Conservation (phyloP, 2,113 vertebrate species). For the Clarias macrocephalus region DNA sequence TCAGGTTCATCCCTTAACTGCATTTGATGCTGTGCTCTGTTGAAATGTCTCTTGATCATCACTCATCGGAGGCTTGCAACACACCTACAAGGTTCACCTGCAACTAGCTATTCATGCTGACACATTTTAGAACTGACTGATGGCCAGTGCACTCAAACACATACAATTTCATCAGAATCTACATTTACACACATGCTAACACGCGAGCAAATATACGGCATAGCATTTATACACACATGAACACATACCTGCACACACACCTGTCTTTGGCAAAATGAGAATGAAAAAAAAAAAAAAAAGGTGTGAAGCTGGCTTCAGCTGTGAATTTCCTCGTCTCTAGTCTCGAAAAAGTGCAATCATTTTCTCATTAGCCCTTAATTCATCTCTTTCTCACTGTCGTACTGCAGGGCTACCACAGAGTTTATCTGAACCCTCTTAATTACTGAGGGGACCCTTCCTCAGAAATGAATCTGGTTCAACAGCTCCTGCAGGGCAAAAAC, state of each 20-base stretch:
- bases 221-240: background rate
- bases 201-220: background rate
- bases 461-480: constrained; percentile 59
- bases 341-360: constrained; percentile 72
- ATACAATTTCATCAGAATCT: constrained; percentile 5
- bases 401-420: constrained; percentile 73
- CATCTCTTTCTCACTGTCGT: constrained; percentile 70
- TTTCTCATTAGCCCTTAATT: constrained; percentile 80
- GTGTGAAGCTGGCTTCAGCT: constrained; percentile 18
- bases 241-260: constrained; percentile 14
- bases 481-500: constrained; percentile 71
- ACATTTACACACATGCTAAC: constrained; percentile 1
- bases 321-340: constrained; percentile 46
- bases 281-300: constrained; percentile 11
- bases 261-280: constrained; percentile 16
- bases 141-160: background rate
- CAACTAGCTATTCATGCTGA: constrained; percentile 46
- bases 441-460: constrained; percentile 70
- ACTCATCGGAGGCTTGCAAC: constrained; percentile 47
- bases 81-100: constrained; percentile 51
- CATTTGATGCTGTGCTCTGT: constrained; percentile 39
- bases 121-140: constrained; percentile 39
- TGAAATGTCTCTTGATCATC: constrained; percentile 50
- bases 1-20: constrained; percentile 46
- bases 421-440: constrained; percentile 82